Conservation (phyloP, 2,888 invertebrate genomes). For the Yponomeuta malinellus region DNA sequence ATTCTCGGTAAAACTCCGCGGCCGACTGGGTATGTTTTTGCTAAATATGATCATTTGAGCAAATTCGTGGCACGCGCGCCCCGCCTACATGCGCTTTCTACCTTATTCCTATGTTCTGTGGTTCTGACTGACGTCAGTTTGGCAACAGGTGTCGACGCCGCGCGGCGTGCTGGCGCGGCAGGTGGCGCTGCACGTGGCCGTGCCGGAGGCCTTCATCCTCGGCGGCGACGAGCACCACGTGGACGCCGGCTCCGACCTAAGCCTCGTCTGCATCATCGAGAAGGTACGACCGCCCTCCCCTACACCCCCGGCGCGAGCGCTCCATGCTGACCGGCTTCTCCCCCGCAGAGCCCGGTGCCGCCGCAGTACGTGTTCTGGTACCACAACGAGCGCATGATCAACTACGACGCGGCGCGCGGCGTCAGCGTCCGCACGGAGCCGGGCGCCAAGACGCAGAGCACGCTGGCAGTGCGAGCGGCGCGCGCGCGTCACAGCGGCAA, state of each 20-base stretch:
- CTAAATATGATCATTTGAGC: too few species aligned
- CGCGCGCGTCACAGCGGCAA: constrained; percentile 92
- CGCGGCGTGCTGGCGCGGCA: constrained; percentile 90
- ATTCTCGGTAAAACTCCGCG: too few species aligned
- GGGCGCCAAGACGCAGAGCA: constrained; percentile 89
- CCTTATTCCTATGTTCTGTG: too few species aligned
- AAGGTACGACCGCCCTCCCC: constrained; percentile 78
- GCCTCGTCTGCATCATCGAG: constrained; percentile 92
- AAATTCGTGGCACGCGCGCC: too few species aligned
- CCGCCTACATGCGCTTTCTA: too few species aligned
- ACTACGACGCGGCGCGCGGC: constrained; percentile 90
- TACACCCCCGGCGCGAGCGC: too few species aligned
- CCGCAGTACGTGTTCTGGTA: constrained; percentile 97
- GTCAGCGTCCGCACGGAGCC: constrained; percentile 89
- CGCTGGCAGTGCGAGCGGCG: constrained; percentile 88
- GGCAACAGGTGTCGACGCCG: constrained; percentile 85
- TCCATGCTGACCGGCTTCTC: too few species aligned
- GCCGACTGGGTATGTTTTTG: too few species aligned
- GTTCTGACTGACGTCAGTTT: not conserved
- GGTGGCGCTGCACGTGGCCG: constrained; percentile 90
- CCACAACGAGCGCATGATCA: constrained; percentile 95
- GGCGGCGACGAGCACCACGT: constrained; percentile 93
- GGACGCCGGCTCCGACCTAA: constrained; percentile 92
- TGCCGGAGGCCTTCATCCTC: constrained; percentile 92
- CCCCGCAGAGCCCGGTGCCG: constrained; percentile 87